phyloP scores from a whole-genome alignment of 92 coral and sea anemone genomes.

The Palythoa grandiflora region DNA sequence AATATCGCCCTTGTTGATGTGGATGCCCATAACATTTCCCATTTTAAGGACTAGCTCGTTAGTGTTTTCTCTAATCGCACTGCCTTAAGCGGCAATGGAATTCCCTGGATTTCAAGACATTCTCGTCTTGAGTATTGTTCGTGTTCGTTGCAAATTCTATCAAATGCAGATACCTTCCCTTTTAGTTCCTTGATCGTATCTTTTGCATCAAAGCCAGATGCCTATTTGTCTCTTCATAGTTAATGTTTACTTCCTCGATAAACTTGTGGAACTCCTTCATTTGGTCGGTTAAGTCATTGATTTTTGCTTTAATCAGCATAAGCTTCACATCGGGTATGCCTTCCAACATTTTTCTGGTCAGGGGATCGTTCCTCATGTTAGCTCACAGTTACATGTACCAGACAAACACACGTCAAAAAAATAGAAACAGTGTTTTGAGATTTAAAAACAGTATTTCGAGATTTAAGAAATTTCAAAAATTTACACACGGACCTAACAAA shows the following conservation, averaged over 20 bases:
- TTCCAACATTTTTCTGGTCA: conserved; percentile 25
- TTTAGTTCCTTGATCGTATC: background rate
- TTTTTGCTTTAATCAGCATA: conserved; percentile 9
- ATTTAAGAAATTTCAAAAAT: background rate
- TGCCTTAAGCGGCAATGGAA: too few relatives aligned
- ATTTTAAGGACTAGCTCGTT: too few relatives aligned
- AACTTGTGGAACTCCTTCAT: conserved; percentile 5
- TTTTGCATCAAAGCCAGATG: background rate
- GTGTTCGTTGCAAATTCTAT: background rate
- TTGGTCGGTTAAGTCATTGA: conserved; percentile 7
- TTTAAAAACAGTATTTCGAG: background rate
- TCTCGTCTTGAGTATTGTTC: background rate
- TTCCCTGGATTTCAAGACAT: too few relatives aligned
- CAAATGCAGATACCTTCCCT: conserved; percentile 4
- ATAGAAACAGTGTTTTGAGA: background rate
- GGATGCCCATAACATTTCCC: too few relatives aligned
- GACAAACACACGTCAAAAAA: background rate
- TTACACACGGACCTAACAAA: background rate
- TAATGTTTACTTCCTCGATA: background rate
- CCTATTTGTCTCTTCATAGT: conserved; percentile 4
- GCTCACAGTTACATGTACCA: background rate
- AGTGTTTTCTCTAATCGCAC: too few relatives aligned
- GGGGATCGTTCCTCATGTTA: conserved; percentile 8
- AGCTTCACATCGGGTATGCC: conserved; percentile 12
- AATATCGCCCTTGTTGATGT: too few relatives aligned